phyloP scores from a whole-genome alignment of 2,797 vertebrate species.

The Rhabdomys pumilio region DNA sequence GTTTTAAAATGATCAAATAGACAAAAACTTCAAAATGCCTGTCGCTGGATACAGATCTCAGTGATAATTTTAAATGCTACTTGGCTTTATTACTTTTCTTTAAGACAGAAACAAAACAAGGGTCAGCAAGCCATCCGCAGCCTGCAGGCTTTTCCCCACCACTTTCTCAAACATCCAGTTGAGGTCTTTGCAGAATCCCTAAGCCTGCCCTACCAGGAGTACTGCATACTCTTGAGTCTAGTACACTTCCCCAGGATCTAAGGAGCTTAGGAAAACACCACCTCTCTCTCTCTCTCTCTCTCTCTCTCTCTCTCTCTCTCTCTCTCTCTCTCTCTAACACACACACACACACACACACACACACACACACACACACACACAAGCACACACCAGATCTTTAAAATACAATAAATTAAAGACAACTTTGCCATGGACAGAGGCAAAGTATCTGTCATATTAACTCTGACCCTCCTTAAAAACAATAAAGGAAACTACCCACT shows the following conservation, averaged over 20 bases:
- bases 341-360: not conserved
- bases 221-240: not conserved
- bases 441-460: not conserved
- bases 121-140: no score
- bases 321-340: no score
- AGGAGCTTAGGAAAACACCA: not conserved
- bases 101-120: not conserved
- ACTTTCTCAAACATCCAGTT: not conserved
- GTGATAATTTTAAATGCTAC: not conserved
- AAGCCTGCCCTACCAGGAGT: not conserved
- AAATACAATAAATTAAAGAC: not conserved
- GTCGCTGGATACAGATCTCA: not conserved
- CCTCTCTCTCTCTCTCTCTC: no score
- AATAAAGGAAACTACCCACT: not conserved
- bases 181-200: slow-evolving; percentile 13
- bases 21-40: not conserved
- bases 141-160: not conserved
- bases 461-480: not conserved
- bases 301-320: no score
- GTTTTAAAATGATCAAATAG: not conserved
- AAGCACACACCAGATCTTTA: not conserved
- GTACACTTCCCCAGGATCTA: not conserved
- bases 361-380: not conserved
- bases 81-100: not conserved
- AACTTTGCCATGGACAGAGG: not conserved